phyloP scores from a whole-genome alignment of 2,888 invertebrate species.

The Neuroscelio doddi region DNA sequence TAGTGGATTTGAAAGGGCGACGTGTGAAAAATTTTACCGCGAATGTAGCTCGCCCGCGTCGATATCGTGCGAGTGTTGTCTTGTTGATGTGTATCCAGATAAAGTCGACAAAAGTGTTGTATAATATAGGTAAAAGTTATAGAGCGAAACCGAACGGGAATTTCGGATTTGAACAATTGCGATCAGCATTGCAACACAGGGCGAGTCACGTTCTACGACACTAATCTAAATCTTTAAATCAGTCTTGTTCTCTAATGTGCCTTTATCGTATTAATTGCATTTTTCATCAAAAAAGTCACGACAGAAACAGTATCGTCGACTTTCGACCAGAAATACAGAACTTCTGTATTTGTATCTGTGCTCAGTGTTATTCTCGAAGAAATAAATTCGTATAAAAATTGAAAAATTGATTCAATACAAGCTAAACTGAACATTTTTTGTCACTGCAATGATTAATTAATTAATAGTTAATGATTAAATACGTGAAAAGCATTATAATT shows the following conservation, averaged over 20 bases:
- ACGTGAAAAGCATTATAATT: no score
- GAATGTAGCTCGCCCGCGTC: constrained; percentile 25
- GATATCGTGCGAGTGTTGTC: constrained; percentile 11
- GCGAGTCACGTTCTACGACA: constrained; percentile 35
- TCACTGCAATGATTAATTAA: no score
- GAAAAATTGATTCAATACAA: no score
- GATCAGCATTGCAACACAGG: constrained; percentile 28
- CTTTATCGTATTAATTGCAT: constrained; percentile 9
- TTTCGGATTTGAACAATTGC: constrained; percentile 48
- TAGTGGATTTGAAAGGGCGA: constrained; percentile 43
- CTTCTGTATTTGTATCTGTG: background rate
- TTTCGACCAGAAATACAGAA: no score
- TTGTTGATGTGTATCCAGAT: constrained; percentile 27
- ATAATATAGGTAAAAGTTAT: constrained; percentile 33
- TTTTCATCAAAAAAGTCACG: constrained; percentile 9
- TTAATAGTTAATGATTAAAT: no score
- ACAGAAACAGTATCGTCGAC: no score
- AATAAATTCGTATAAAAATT: no score
- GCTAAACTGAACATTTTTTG: no score
- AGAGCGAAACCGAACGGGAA: constrained; percentile 39
- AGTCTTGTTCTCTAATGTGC: background rate
- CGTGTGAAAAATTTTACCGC: constrained; percentile 39
- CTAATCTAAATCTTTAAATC: constrained; percentile 18
- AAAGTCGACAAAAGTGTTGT: constrained; percentile 29
- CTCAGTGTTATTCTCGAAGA: no score